These are phyloP conservation scores for Cyphomyrmex costatus DNA, from an alignment of 1,140 invertebrate species.

Conservation along the genomic window DNA sequence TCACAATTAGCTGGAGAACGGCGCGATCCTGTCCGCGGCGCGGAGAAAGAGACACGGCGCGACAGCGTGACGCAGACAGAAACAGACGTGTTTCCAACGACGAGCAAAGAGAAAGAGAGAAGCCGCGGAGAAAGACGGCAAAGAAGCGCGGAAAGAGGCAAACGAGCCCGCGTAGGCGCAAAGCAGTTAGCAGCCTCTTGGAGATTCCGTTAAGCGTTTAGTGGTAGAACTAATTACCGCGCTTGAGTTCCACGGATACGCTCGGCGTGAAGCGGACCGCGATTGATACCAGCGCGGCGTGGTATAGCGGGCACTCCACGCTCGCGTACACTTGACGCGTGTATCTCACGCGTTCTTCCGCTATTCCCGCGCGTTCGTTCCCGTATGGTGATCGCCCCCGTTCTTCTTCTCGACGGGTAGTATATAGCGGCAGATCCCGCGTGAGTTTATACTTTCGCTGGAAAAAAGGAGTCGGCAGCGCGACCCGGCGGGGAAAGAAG, in stretches of 20 bases:
- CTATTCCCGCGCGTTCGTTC: background rate
- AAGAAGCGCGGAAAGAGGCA: background rate
- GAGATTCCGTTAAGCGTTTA: slow-evolving; percentile 74
- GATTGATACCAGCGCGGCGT: slow-evolving; percentile 59
- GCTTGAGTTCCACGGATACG: slow-evolving; percentile 66
- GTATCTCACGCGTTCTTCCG: background rate
- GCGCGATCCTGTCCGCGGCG: background rate
- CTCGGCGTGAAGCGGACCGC: slow-evolving; percentile 46
- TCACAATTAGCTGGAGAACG: slow-evolving; percentile 69
- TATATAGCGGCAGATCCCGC: background rate
- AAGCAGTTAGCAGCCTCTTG: slow-evolving; percentile 72
- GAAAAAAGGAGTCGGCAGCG: slow-evolving; percentile 25
- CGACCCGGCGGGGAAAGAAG: background rate
- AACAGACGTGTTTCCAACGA: slow-evolving; percentile 7
- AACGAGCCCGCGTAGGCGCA: slow-evolving; percentile 61
- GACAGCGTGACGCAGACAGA: background rate
- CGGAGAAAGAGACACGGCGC: slow-evolving; percentile 6
- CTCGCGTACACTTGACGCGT: background rate
- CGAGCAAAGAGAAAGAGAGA: slow-evolving; percentile 40
- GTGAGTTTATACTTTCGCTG: slow-evolving; percentile 56
- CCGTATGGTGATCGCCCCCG: background rate
- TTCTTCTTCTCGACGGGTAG: background rate
- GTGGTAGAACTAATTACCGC: slow-evolving; percentile 76
- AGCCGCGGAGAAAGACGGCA: background rate
- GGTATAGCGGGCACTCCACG: too few species aligned